These are phyloP conservation scores for Cyrtonyx montezumae DNA, from an alignment of 2,113 vertebrate genomes.

Conservation along the genomic window DNA sequence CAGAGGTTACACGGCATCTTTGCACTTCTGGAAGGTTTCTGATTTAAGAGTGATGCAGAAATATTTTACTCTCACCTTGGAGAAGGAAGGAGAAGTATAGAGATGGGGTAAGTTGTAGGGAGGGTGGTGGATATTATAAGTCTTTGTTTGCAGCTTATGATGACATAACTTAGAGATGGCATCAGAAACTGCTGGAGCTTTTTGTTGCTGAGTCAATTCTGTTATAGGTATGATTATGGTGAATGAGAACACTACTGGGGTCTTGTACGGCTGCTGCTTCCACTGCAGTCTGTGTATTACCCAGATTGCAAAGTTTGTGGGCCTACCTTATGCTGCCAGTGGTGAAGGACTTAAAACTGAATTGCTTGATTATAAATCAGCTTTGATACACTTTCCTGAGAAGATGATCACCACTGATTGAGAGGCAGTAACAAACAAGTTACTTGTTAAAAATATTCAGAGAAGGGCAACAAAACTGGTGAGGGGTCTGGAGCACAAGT, in stretches of 20 bases:
- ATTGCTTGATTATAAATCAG: neutral
- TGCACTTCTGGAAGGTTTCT: neutral
- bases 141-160: neutral
- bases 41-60: neutral
- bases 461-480: too few species aligned
- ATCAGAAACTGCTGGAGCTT: neutral
- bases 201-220: neutral
- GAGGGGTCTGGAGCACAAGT: too few species aligned
- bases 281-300: neutral
- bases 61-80: neutral
- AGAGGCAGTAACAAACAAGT: neutral
- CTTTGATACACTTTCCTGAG: neutral
- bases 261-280: neutral
- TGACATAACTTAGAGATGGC: neutral
- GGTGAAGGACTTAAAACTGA: neutral
- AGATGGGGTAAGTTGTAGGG: neutral
- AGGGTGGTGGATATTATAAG: neutral
- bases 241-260: neutral
- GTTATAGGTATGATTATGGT: fast-evolving
- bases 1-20: neutral
- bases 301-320: neutral
- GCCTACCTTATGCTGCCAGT: fast-evolving
- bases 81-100: neutral
- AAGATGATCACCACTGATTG: neutral
- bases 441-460: too few species aligned